Evolutionary conservation across 2,113 vertebrate species (phyloP).

Genomic region (Tichodroma muraria): DNA sequence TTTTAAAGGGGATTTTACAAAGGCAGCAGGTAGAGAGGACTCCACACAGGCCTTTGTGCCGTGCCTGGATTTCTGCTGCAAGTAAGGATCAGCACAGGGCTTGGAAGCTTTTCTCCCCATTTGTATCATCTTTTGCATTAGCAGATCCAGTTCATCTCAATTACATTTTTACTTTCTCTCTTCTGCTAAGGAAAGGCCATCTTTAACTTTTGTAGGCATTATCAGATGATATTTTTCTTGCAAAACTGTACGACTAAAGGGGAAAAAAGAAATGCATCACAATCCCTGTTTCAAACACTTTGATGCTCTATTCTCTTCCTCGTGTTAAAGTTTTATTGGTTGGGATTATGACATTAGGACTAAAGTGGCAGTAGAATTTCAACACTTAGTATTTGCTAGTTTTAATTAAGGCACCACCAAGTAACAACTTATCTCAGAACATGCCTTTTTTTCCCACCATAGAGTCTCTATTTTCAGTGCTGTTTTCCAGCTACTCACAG

Average conservation of each 20-base stretch:
- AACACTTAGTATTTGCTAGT: neutral
- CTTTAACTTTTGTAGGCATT: neutral
- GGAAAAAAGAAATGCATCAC: neutral
- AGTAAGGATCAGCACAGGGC: fast-evolving
- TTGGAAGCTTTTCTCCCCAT: neutral
- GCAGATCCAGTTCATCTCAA: neutral
- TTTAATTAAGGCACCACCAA: neutral
- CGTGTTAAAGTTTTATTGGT: neutral
- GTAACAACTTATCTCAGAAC: neutral
- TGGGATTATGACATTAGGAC: neutral
- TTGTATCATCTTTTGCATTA: neutral
- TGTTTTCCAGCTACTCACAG: neutral
- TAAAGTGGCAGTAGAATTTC: neutral
- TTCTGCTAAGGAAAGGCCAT: neutral
- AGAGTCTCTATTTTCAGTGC: neutral
- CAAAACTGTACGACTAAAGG: neutral
- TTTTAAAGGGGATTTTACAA: neutral
- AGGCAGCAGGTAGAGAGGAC: neutral
- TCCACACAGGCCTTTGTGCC: neutral
- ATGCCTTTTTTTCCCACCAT: fast-evolving
- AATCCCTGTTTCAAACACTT: neutral
- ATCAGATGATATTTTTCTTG: neutral
- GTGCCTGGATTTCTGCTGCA: neutral
- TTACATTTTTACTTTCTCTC: neutral
- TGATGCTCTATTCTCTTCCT: neutral